Conservation (phyloP, 1,140 invertebrate species). For the Drosophila setifemur region DNA sequence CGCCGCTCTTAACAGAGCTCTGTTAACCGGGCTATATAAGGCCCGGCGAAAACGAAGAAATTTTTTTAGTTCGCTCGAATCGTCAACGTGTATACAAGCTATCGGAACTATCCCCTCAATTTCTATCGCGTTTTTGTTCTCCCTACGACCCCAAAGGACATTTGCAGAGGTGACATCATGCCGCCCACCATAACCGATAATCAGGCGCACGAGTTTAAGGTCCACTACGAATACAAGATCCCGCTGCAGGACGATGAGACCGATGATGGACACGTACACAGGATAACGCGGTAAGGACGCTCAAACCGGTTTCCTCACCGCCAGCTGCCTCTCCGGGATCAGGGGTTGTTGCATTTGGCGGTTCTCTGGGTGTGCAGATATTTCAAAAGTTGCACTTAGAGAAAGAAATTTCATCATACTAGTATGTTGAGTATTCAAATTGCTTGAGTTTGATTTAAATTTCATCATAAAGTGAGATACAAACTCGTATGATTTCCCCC, state of each 20-base stretch:
- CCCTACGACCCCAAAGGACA: slow-evolving; percentile 40
- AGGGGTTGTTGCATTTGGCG: slow-evolving; percentile 22
- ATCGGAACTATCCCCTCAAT: no score
- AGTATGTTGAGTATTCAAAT: no score
- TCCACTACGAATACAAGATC: slow-evolving; percentile 43
- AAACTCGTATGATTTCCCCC: neutral
- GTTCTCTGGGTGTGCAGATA: no score
- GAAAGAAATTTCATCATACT: no score
- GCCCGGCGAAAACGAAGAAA: neutral
- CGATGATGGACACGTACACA: slow-evolving; percentile 50
- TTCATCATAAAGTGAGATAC: no score
- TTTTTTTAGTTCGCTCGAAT: slow-evolving; percentile 57
- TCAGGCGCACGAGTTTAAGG: slow-evolving; percentile 56
- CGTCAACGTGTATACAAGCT: slow-evolving; percentile 43
- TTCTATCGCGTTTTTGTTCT: neutral
- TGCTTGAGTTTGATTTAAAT: no score
- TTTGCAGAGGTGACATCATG: slow-evolving; percentile 61
- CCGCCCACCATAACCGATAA: slow-evolving; percentile 65
- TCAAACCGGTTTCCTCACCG: slow-evolving; percentile 41
- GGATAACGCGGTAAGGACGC: slow-evolving; percentile 66
- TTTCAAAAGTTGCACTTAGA: no score
- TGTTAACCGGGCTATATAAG: slow-evolving; percentile 53
- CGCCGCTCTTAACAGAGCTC: slow-evolving; percentile 14
- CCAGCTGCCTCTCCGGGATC: slow-evolving; percentile 9
- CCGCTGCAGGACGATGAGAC: slow-evolving; percentile 52